Evolutionary conservation across 2,113 vertebrate genomes (phyloP), one percentile per base, ranked within the genome.

Genomic region (Laterallus jamaicensis): DNA sequence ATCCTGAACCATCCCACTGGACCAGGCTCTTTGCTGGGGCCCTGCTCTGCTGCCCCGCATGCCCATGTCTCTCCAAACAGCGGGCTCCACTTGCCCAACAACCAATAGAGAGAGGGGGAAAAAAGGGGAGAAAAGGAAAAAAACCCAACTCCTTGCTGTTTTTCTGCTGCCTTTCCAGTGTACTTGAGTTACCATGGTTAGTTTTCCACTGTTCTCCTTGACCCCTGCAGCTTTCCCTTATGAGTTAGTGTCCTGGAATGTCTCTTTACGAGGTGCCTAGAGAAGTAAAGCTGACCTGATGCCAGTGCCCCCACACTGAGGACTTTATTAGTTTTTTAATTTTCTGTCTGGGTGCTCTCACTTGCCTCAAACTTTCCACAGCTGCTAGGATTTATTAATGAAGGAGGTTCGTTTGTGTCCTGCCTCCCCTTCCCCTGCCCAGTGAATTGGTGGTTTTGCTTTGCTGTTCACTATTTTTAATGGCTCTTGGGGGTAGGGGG

Each of bases 291-390:
- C 98, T 97, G 98, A 97, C 97, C 97, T 97, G 95, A 97, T 98
- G 98, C 98, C 98, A 98, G 96, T 93, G 97, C 97, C 97, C 98
- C 96, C 98, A 98, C 97, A 97, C 98, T 97, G 98, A 98, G 98
- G 97, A 97, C 98, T 98, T 98, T 97, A 98, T 98, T 98, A 98
- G 97, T 93, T 98, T 98, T 98, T 98, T 97, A 97, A 98, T 98
- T 98, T 98, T 98, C 98, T 98, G 98, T 98, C 98, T 98, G 97
- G 97, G 97, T 98, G 97, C 98, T 95, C 97, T 96, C 85, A 69
- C 96, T 95, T 79, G 97, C 97, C 98, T 98, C 98, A 98, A 96
- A 98, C 96, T 98, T 98, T 98, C 98, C 98, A 98, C 97, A 97
- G 98, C 98, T 98, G 97, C 87, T 89, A 93, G 80, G 94, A 95